A percentile compares a stretch with the other conserved stretches of the same genome.
Evolutionary conservation across 2,797 vertebrate species (phyloP).

Genomic region (Alfaro cultratus): DNA sequence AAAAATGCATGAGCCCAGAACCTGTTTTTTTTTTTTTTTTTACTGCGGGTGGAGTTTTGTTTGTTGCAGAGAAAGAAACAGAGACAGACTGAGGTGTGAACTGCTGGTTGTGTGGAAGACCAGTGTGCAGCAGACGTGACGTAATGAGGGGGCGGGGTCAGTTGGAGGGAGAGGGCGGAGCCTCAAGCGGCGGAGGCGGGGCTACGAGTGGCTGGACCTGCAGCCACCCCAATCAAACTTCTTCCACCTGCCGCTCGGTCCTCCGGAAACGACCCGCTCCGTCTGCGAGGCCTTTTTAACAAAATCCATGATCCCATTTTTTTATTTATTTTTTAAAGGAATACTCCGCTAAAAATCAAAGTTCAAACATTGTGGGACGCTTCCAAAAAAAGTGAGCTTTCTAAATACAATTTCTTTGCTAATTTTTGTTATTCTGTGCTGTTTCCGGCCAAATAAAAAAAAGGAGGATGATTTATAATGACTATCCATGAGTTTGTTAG

Average conservation of each 20-base stretch:
- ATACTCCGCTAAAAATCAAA: slow-evolving; percentile 19
- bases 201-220: slow-evolving; percentile 86
- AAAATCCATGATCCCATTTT: slow-evolving; percentile 30
- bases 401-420: neutral
- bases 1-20: slow-evolving; percentile 87
- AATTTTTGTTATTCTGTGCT: too few species aligned
- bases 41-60: slow-evolving; percentile 80
- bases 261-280: slow-evolving; percentile 6
- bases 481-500: neutral
- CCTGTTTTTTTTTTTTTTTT: slow-evolving; percentile 63
- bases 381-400: neutral
- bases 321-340: slow-evolving; percentile 10
- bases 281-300: slow-evolving; percentile 32
- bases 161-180: slow-evolving; percentile 18
- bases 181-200: slow-evolving; percentile 15
- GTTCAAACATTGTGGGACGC: neutral
- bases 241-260: slow-evolving; percentile 12
- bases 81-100: slow-evolving; percentile 65
- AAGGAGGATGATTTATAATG: neutral
- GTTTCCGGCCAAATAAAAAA: neutral
- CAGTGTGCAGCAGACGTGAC: slow-evolving; percentile 51
- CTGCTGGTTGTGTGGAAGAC: slow-evolving; percentile 80
- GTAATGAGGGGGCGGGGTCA: slow-evolving; percentile 71
- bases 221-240: slow-evolving; percentile 78
- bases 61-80: slow-evolving; percentile 34